A percentile compares a stretch with the other conserved stretches of the same genome.
phyloP scores from a whole-genome alignment of 2,888 invertebrate genomes.

The Andrena chrysosceles region DNA sequence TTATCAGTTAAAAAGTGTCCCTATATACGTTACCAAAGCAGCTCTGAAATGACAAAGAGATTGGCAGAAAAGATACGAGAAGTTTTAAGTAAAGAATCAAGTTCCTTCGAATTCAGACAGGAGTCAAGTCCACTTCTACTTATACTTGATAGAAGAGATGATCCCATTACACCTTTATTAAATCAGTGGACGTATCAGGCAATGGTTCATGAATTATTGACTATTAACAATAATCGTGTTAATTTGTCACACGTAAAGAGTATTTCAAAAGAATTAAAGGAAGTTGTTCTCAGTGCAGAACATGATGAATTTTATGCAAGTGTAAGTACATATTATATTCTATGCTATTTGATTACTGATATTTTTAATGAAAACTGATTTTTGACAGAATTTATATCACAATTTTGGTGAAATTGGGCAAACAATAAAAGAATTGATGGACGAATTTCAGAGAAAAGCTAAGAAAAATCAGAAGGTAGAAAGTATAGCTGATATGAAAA shows the following conservation, averaged over 20 bases:
- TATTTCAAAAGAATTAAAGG: conserved; percentile 94
- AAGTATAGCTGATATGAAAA: conserved; percentile 99
- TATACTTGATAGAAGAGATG: conserved; percentile 96
- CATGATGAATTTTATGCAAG: conserved; percentile 99
- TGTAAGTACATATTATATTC: conserved; percentile 84
- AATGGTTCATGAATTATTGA: conserved; percentile 99
- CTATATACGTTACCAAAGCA: conserved; percentile 94
- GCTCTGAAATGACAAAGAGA: conserved; percentile 93
- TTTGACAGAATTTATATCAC: conserved; percentile 92
- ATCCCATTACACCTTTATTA: conserved; percentile 97
- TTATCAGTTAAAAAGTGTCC: conserved; percentile 97
- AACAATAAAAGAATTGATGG: conserved; percentile 98
- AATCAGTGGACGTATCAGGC: conserved; percentile 99
- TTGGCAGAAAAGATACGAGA: conserved; percentile 95
- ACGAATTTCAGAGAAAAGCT: conserved; percentile 98
- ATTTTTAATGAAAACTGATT: conserved; percentile 29
- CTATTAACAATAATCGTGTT: conserved; percentile 92
- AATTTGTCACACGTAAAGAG: conserved; percentile 94
- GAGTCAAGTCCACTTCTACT: conserved; percentile 92
- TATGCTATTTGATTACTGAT: too few species aligned
- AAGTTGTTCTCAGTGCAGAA: conserved; percentile 97
- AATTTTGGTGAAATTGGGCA: conserved; percentile 99
- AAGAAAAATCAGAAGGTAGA: conserved; percentile 99
- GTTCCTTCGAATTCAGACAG: conserved; percentile 94
- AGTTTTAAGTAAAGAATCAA: conserved; percentile 94